These are phyloP conservation scores for Adelges cooleyi DNA, from an alignment of 1,140 invertebrate species.

Conservation along the genomic window DNA sequence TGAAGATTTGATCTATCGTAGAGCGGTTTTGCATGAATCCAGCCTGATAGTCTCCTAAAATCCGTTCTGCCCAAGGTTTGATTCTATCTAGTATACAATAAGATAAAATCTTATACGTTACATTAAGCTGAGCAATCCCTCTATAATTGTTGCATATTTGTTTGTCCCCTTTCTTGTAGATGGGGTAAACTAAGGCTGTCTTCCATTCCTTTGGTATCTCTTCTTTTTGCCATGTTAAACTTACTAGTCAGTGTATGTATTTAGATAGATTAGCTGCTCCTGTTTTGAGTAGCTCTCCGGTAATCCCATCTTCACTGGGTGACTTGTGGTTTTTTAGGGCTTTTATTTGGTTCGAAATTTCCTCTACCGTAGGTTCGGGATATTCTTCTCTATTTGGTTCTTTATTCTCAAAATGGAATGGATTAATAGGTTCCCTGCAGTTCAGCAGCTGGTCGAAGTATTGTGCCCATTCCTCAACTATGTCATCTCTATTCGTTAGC, in stretches of 20 bases:
- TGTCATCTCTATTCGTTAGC: background rate
- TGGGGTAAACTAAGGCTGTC: background rate
- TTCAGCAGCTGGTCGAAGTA: background rate
- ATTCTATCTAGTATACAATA: background rate
- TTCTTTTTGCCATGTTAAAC: too few species aligned
- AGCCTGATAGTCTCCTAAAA: background rate
- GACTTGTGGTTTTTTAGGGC: too few species aligned
- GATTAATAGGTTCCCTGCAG: background rate
- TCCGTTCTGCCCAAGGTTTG: too few species aligned
- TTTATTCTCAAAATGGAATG: too few species aligned
- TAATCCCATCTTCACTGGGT: background rate
- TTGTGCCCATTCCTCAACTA: background rate
- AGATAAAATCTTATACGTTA: too few species aligned
- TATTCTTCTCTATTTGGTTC: too few species aligned
- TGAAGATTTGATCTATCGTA: too few species aligned
- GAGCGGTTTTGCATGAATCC: background rate
- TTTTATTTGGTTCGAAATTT: too few species aligned
- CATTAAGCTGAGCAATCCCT: too few species aligned
- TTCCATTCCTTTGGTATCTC: background rate
- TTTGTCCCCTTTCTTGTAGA: background rate
- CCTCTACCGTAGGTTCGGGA: too few species aligned
- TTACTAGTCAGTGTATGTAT: background rate
- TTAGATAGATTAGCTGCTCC: background rate
- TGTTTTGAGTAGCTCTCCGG: background rate
- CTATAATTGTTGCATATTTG: too few species aligned